Percentiles rank a stretch among this genome's conserved stretches.
Evolutionary conservation across 2,797 vertebrate genomes (phyloP).

Genomic region (Acipenser transmontanus): DNA sequence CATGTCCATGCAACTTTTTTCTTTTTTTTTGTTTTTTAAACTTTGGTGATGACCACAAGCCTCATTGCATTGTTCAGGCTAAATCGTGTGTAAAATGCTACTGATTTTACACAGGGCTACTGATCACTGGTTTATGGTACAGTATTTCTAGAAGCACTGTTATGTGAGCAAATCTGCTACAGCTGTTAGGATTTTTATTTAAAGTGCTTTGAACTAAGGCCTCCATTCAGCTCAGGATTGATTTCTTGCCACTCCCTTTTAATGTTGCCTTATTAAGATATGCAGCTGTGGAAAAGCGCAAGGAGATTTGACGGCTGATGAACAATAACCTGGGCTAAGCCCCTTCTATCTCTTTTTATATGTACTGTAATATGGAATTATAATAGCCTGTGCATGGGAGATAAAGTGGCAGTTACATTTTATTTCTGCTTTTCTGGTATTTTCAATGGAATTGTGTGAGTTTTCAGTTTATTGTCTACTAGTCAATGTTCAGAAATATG

Average conservation of each 20-base stretch:
- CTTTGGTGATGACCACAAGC: background rate
- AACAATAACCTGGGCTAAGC: background rate
- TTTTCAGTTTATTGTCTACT: too few relatives aligned
- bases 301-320: background rate
- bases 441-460: too few relatives aligned
- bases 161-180: conserved; percentile 44
- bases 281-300: background rate
- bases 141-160: conserved; percentile 51
- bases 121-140: conserved; percentile 44
- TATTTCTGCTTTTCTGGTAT: too few relatives aligned
- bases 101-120: too few relatives aligned
- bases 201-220: too few relatives aligned
- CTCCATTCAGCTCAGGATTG: background rate
- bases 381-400: background rate
- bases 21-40: background rate
- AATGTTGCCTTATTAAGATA: background rate
- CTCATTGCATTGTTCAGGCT: conserved; percentile 22
- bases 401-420: background rate
- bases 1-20: background rate
- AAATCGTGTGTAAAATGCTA: conserved; percentile 39
- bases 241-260: background rate
- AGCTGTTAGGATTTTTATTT: conserved; percentile 41
- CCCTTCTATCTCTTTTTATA: background rate
- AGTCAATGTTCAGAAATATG: too few relatives aligned
- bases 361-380: background rate